A percentile compares a stretch with the other conserved stretches of the same genome.
phyloP scores from a whole-genome alignment of 2,797 vertebrate genomes.

The Anas georgica region DNA sequence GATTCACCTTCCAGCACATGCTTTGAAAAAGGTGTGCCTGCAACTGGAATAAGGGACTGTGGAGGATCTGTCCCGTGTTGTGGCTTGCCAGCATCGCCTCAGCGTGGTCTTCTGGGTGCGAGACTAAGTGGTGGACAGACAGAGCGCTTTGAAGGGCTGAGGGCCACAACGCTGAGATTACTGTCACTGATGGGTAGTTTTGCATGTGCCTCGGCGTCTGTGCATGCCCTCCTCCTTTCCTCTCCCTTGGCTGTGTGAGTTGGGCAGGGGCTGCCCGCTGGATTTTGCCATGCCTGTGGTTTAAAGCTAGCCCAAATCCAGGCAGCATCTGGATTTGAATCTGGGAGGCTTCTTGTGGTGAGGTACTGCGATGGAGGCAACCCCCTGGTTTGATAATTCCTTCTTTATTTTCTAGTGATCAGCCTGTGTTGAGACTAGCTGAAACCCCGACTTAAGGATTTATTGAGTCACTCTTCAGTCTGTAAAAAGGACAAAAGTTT shows the following conservation, averaged over 20 bases:
- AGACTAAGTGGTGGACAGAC: not conserved
- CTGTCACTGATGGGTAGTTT: not conserved
- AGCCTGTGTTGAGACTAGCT: not conserved
- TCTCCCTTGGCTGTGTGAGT: not conserved
- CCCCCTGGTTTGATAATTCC: not conserved
- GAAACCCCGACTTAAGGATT: not conserved
- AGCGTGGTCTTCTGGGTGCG: not conserved
- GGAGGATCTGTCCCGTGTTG: not conserved
- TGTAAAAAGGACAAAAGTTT: not conserved
- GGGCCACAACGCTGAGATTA: not conserved
- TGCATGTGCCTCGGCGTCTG: not conserved
- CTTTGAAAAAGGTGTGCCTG: not conserved
- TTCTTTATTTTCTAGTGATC: not conserved
- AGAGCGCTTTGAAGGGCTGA: not conserved
- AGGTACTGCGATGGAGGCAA: not conserved
- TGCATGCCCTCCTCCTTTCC: not conserved
- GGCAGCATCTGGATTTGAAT: not conserved
- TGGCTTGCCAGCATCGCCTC: not conserved
- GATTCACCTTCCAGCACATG: not conserved
- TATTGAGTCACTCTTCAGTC: conserved; percentile 16
- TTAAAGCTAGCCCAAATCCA: not conserved
- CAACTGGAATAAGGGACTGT: not conserved
- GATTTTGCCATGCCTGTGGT: not conserved
- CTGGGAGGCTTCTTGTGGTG: not conserved
- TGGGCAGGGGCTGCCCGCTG: accelerated